phyloP scores from a whole-genome alignment of 2,888 invertebrate genomes.

The Cloeon dipterum region DNA sequence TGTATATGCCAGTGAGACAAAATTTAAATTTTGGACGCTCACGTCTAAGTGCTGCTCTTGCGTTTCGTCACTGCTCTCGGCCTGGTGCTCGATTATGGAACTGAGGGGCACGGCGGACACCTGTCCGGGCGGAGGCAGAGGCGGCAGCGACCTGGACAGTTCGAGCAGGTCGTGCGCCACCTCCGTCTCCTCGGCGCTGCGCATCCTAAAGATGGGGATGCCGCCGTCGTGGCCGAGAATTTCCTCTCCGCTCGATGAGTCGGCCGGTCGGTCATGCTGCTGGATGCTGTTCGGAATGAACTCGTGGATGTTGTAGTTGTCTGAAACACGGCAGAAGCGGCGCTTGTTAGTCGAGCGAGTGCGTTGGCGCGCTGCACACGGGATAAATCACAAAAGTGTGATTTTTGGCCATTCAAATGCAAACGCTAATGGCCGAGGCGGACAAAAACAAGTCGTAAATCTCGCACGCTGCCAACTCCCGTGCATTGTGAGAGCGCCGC shows the following conservation, averaged over 20 bases:
- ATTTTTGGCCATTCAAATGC: no score
- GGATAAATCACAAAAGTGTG: no score
- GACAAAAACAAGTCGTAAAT: no score
- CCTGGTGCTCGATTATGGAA: background rate
- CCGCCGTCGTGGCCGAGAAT: slow-evolving; percentile 16
- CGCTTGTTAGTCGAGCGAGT: no score
- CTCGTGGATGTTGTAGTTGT: slow-evolving; percentile 11
- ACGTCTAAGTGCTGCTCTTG: no score
- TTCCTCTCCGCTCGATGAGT: slow-evolving; percentile 5
- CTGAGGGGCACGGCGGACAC: slow-evolving; percentile 6
- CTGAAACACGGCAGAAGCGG: no score
- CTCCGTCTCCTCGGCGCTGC: slow-evolving; percentile 60
- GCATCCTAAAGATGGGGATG: slow-evolving; percentile 20
- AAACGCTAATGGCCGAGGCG: no score
- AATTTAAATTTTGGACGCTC: no score
- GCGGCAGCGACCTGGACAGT: slow-evolving; percentile 39
- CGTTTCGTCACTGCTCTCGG: background rate
- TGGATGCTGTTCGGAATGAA: slow-evolving; percentile 9
- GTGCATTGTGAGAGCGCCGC: no score
- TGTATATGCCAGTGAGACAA: no score
- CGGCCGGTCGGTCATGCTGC: slow-evolving; percentile 6
- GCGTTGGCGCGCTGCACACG: no score
- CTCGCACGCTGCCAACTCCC: no score
- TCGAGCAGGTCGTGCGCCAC: slow-evolving; percentile 45
- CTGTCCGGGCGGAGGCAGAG: slow-evolving; percentile 23